Percentiles rank a stretch among this genome's conserved stretches.
These are phyloP conservation scores for Pheosia tremula DNA, from an alignment of 2,888 invertebrate genomes.

Conservation along the genomic window DNA sequence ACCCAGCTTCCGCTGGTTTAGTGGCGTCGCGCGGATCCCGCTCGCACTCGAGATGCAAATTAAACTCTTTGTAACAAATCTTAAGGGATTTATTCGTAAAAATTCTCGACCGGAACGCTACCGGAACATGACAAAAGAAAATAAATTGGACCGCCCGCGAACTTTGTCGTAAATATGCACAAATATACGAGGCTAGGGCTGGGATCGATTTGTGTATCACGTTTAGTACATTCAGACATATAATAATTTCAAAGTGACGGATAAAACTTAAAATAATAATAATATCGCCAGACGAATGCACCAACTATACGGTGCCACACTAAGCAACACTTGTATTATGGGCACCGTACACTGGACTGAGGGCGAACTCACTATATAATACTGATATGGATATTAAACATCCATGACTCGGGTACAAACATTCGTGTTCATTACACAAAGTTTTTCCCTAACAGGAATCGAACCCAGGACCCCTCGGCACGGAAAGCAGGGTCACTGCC, in stretches of 20 bases:
- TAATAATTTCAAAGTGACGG: too few species aligned
- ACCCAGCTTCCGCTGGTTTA: conserved; percentile 20
- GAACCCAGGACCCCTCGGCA: too few species aligned
- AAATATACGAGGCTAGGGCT: conserved; percentile 15
- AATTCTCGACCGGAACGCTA: conserved; percentile 63
- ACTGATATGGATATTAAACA: too few species aligned
- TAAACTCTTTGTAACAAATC: conserved; percentile 80
- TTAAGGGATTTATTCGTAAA: conserved; percentile 78
- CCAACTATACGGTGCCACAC: too few species aligned
- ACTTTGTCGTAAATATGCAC: conserved; percentile 48
- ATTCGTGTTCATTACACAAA: too few species aligned
- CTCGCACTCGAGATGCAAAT: conserved; percentile 71
- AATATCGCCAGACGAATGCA: too few species aligned
- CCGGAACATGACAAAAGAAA: conserved; percentile 59
- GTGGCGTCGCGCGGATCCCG: conserved; percentile 53
- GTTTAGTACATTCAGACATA: not conserved
- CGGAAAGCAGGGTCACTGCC: too few species aligned
- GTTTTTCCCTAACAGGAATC: too few species aligned
- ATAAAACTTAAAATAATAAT: not conserved
- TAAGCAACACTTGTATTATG: too few species aligned
- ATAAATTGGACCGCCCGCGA: conserved; percentile 61
- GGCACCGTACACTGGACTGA: too few species aligned
- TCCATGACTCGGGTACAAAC: too few species aligned
- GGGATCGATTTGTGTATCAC: not conserved
- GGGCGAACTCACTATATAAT: too few species aligned